These are phyloP conservation scores for Drosophila murphyi DNA, from an alignment of 1,140 invertebrate genomes.

Conservation along the genomic window DNA sequence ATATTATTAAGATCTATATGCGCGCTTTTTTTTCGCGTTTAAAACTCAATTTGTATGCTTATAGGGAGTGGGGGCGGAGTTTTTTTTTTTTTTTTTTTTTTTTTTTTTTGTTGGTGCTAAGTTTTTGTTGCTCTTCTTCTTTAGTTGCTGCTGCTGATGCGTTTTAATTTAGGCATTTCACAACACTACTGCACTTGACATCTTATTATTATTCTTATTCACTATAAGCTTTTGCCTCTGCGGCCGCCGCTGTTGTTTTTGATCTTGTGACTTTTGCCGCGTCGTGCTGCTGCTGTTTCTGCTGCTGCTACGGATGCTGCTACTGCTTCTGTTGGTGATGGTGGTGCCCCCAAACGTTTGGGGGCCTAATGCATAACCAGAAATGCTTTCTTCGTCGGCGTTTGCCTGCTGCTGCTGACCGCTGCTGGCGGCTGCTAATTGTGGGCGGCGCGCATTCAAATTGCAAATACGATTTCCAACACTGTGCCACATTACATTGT, in stretches of 20 bases:
- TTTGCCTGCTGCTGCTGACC: constrained; percentile 60
- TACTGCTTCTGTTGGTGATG: constrained; percentile 51
- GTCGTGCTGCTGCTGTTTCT: constrained; percentile 48
- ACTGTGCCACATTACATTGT: constrained; percentile 84
- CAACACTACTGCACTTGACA: constrained; percentile 69
- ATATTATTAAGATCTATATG: constrained; percentile 5
- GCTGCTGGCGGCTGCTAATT: constrained; percentile 60
- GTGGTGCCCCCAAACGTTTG: constrained; percentile 81
- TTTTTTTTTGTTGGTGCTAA: constrained; percentile 48
- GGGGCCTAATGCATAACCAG: constrained; percentile 81
- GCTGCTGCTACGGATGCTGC: constrained; percentile 36
- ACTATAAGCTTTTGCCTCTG: constrained; percentile 56
- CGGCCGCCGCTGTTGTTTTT: constrained; percentile 48
- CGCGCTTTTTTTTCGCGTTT: constrained; percentile 18
- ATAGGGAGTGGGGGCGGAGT: constrained; percentile 26
- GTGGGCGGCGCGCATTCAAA: constrained; percentile 66
- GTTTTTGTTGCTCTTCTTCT: constrained; percentile 54
- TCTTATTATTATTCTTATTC: constrained; percentile 32
- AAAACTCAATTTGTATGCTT: constrained; percentile 50
- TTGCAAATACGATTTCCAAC: constrained; percentile 78
- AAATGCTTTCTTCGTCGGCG: constrained; percentile 57
- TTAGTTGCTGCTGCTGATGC: constrained; percentile 37
- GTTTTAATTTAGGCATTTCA: constrained; percentile 60
- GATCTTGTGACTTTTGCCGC: constrained; percentile 38
- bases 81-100: constrained; percentile 48